Evolutionary conservation across 2,797 vertebrate species (phyloP).

Genomic region (Urocyon cinereoargenteus): DNA sequence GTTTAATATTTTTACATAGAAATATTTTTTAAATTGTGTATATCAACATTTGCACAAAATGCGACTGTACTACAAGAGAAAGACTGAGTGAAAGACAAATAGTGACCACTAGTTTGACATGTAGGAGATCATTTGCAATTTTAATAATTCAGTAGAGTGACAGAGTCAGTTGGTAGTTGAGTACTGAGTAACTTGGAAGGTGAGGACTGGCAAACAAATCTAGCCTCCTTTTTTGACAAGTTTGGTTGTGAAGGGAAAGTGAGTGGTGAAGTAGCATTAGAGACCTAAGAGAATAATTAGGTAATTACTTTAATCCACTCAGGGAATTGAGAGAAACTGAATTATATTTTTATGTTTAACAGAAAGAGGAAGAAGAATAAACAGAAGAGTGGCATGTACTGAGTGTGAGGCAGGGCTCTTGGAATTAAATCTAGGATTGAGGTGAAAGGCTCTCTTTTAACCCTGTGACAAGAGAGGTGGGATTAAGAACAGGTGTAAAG

Average conservation of each 20-base stretch:
- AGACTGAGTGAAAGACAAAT: neutral
- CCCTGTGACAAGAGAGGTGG: neutral
- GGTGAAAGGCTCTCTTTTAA: neutral
- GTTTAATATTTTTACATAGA: constrained; percentile 51
- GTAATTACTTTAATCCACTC: constrained; percentile 17
- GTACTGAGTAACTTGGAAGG: constrained; percentile 27
- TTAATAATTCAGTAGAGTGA: constrained; percentile 5
- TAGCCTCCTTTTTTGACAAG: constrained; percentile 43
- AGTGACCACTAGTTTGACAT: neutral
- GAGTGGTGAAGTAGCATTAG: constrained; percentile 1
- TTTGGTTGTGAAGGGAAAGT: neutral
- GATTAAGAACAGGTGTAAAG: neutral
- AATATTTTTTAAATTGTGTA: constrained; percentile 57
- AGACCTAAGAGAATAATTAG: neutral
- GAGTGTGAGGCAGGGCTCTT: neutral
- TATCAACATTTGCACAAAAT: constrained; percentile 39
- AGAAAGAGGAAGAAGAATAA: neutral
- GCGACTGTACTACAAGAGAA: neutral
- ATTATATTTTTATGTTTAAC: constrained; percentile 45
- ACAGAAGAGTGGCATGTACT: neutral
- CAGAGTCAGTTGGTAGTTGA: neutral
- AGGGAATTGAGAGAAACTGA: constrained; percentile 24
- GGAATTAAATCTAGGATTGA: constrained; percentile 26
- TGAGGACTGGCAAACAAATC: neutral
- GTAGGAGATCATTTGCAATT: neutral